A percentile compares a stretch with the other conserved stretches of the same genome.
These are phyloP conservation scores for Meleagris gallopavo DNA, from an alignment of 2,113 vertebrate species.

Conservation along the genomic window DNA sequence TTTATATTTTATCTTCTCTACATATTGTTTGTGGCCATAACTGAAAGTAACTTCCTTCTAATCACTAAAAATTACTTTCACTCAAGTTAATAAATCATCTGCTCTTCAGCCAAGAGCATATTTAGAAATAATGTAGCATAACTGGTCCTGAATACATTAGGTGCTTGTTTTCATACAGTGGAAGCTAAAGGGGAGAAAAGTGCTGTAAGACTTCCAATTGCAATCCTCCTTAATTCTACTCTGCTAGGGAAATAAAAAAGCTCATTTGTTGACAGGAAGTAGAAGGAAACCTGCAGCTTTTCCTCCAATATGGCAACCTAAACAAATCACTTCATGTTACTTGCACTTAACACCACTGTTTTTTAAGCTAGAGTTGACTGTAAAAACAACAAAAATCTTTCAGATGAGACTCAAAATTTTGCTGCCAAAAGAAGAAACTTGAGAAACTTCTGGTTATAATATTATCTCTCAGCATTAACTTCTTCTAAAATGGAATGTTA, in stretches of 20 bases:
- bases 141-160: not conserved
- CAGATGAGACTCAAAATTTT: not conserved
- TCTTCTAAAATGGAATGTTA: not conserved
- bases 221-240: not conserved
- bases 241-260: not conserved
- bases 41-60: not conserved
- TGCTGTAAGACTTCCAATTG: not conserved
- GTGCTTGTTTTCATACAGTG: not conserved
- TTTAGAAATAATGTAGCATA: not conserved
- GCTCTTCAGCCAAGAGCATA: not conserved
- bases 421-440: not conserved
- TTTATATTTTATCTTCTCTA: not conserved
- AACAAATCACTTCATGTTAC: accelerated
- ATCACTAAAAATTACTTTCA: not conserved
- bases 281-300: not conserved
- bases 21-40: not conserved
- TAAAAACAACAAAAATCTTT: not conserved
- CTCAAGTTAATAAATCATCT: not conserved
- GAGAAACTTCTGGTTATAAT: not conserved
- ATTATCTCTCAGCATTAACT: not conserved
- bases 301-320: not conserved
- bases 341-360: not conserved
- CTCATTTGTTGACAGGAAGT: not conserved
- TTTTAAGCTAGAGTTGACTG: not conserved
- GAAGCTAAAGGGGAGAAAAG: not conserved